Conservation (phyloP, 1,140 invertebrate species). For the Reticulitermes speratus region DNA sequence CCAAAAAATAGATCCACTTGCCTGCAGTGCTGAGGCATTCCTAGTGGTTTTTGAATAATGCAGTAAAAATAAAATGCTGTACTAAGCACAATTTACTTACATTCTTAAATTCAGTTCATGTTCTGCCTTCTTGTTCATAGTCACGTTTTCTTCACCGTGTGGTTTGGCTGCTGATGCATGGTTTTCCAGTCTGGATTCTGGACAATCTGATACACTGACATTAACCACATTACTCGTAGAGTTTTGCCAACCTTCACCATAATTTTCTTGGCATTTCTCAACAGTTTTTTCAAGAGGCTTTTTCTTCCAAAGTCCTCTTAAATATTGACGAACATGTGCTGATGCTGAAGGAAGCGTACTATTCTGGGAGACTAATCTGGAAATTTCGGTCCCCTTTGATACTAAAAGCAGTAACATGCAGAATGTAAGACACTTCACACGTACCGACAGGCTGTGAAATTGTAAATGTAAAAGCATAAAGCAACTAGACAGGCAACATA, state of each 20-base stretch:
- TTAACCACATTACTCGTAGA: no score
- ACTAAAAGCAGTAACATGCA: not conserved
- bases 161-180: not conserved
- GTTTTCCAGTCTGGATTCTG: not conserved
- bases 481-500: no score
- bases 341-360: slow-evolving; percentile 25
- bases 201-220: no score
- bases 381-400: not conserved
- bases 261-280: slow-evolving; percentile 30
- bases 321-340: slow-evolving; percentile 30
- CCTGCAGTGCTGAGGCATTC: no score
- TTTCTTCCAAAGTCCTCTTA: slow-evolving; percentile 32
- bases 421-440: no score
- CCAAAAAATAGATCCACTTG: no score
- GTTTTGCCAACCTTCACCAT: slow-evolving; percentile 18
- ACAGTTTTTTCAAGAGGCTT: slow-evolving; percentile 32
- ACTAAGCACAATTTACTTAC: not conserved
- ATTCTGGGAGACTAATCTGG: not conserved
- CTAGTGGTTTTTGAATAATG: no score
- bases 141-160: not conserved
- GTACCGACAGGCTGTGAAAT: no score
- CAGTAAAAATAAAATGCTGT: no score
- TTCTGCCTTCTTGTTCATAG: not conserved
- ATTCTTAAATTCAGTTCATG: not conserved
- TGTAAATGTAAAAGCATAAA: no score